A percentile compares a stretch with the other conserved stretches of the same genome.
Conservation (phyloP, 2,888 invertebrate species). For the Trachelus tabidus region DNA sequence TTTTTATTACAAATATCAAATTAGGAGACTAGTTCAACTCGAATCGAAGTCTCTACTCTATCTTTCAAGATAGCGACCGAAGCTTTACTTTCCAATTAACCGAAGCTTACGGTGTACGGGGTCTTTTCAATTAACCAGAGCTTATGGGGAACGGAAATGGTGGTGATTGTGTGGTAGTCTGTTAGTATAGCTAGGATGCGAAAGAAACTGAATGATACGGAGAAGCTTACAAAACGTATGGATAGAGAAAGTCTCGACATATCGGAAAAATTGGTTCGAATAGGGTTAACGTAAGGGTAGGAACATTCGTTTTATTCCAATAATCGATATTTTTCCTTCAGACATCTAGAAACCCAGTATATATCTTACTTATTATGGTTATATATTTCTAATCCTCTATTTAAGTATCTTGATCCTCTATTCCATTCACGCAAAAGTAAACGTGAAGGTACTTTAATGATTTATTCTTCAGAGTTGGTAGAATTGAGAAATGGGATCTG, state of each 20-base stretch:
- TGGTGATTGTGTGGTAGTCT: not conserved
- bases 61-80: not conserved
- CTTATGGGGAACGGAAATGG: not conserved
- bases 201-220: not conserved
- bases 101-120: not conserved
- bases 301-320: not conserved
- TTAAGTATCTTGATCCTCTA: not conserved
- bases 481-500: not conserved
- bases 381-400: not conserved
- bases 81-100: not conserved
- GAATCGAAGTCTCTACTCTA: not conserved
- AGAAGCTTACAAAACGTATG: not conserved
- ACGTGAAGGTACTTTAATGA: not conserved
- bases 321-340: not conserved
- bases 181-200: not conserved
- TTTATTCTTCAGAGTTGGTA: not conserved
- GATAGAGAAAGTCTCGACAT: not conserved
- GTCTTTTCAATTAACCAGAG: not conserved
- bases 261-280: not conserved
- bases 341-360: not conserved
- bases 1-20: not conserved
- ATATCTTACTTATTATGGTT: not conserved
- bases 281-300: not conserved
- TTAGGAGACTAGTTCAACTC: not conserved
- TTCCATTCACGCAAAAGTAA: not conserved